Conservation (phyloP, 1,140 invertebrate species). For the Gonioctena quinquepunctata region DNA sequence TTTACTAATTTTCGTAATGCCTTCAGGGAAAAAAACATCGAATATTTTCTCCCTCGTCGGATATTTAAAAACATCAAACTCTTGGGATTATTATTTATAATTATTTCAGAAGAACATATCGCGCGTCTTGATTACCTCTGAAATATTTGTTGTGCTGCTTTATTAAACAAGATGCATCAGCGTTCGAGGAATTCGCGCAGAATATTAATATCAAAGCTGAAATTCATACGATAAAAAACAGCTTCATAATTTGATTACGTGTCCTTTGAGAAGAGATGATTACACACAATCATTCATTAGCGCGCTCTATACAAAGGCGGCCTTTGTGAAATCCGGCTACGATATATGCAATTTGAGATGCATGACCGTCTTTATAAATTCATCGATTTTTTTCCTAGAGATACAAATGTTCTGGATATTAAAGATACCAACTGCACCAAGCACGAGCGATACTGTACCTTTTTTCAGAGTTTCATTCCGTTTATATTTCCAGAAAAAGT, state of each 20-base stretch:
- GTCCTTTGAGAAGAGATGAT: not conserved
- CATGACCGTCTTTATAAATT: too few species aligned
- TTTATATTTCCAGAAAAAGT: too few species aligned
- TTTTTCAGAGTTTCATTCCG: too few species aligned
- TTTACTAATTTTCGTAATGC: too few species aligned
- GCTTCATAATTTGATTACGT: not conserved
- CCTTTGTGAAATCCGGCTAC: not conserved
- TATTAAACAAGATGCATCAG: not conserved
- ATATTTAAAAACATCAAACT: not conserved
- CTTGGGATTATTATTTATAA: not conserved
- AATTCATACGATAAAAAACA: not conserved
- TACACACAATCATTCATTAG: not conserved
- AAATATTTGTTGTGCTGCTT: not conserved
- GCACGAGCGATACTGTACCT: too few species aligned
- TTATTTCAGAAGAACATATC: not conserved
- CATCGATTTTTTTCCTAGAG: not conserved
- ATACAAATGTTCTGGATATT: too few species aligned
- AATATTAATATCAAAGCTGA: not conserved
- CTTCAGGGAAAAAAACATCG: too few species aligned
- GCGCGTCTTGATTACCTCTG: not conserved
- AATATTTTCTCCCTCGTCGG: not conserved
- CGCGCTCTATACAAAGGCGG: not conserved
- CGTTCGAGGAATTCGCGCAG: not conserved
- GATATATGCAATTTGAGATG: not conserved
- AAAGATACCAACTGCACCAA: too few species aligned